Conservation (phyloP, 2,113 vertebrate genomes). For the Leucopsar rothschildi region DNA sequence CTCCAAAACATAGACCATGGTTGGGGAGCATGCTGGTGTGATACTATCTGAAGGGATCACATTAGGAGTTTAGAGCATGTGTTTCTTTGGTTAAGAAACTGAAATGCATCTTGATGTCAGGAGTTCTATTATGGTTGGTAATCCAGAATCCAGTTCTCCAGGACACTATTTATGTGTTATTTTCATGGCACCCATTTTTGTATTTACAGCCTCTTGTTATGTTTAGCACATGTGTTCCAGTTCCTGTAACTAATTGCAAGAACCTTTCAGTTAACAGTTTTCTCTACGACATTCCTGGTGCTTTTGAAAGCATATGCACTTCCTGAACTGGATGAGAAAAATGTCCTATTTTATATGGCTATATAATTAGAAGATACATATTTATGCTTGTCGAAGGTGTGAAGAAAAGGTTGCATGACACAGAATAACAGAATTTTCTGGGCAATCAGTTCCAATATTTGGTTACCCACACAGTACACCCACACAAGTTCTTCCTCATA, state of each 20-base stretch:
- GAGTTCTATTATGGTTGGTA: background rate
- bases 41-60: background rate
- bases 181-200: background rate
- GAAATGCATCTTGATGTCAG: background rate
- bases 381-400: background rate
- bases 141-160: background rate
- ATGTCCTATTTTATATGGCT: background rate
- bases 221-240: background rate
- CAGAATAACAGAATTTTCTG: background rate
- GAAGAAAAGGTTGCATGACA: background rate
- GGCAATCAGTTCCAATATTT: background rate
- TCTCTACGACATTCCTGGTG: fast-evolving
- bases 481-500: background rate
- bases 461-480: background rate
- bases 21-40: background rate
- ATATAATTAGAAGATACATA: background rate
- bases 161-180: background rate
- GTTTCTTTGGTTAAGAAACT: background rate
- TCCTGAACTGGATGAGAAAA: background rate
- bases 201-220: background rate
- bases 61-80: background rate
- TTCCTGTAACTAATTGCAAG: background rate
- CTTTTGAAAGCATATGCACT: background rate
- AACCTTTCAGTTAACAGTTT: background rate
- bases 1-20: background rate